Evolutionary conservation across 1,140 invertebrate genomes (phyloP).

Genomic region (Tetragonula clypearis): DNA sequence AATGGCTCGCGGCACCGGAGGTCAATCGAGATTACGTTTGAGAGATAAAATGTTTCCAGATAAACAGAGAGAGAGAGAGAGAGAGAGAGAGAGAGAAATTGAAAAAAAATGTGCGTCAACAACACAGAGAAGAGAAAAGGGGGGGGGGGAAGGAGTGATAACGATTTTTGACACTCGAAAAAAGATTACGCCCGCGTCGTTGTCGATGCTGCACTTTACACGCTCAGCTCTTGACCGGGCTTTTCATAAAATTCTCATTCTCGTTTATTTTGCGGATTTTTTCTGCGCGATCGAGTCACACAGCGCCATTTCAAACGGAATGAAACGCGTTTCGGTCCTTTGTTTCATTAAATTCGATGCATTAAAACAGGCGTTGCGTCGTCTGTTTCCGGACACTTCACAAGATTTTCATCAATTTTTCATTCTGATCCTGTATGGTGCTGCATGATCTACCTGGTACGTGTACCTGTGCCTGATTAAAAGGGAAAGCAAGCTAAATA

Average conservation of each 20-base stretch:
- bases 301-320: not conserved
- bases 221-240: not conserved
- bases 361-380: not conserved
- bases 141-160: not conserved
- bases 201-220: not conserved
- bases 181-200: not conserved
- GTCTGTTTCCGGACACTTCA: too few relatives aligned
- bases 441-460: too few relatives aligned
- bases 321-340: not conserved
- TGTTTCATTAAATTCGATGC: not conserved
- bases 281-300: not conserved
- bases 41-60: not conserved
- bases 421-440: not conserved
- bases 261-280: constrained; percentile 9
- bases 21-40: not conserved
- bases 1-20: not conserved
- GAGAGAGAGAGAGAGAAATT: not conserved
- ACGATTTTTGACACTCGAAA: constrained; percentile 5
- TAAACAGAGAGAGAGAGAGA: not conserved
- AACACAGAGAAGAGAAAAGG: rapidly evolving
- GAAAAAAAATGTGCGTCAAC: too few relatives aligned
- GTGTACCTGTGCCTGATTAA: too few relatives aligned
- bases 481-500: too few relatives aligned
- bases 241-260: not conserved
- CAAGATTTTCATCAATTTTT: not conserved